phyloP scores from a whole-genome alignment of 2,888 invertebrate genomes.

The Drosophila merina region DNA sequence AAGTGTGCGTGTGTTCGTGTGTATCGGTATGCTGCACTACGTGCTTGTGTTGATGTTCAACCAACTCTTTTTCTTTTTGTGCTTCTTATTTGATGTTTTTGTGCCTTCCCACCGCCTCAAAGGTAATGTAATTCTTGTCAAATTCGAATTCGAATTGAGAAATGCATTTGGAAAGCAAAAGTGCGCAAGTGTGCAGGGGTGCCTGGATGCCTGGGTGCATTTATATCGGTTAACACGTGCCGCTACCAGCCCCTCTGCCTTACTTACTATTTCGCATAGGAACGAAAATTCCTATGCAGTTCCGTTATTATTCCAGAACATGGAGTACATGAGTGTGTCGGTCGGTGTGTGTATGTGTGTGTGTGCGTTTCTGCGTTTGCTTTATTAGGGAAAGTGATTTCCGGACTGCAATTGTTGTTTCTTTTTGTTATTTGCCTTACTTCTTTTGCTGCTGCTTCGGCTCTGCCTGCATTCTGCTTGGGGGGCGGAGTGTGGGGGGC shows the following conservation, averaged over 20 bases:
- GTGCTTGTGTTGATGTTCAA: conserved; percentile 28
- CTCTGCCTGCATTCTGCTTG: conserved; percentile 1
- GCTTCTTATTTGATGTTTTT: background rate
- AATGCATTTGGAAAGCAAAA: conserved; percentile 8
- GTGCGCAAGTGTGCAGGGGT: conserved; percentile 9
- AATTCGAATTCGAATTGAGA: conserved; percentile 9
- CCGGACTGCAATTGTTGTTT: conserved; percentile 52
- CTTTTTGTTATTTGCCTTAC: conserved; percentile 19
- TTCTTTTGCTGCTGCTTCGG: background rate
- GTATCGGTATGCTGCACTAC: conserved; percentile 29
- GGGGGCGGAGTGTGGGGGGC: background rate
- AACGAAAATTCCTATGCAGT: conserved; percentile 25
- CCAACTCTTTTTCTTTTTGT: conserved; percentile 6
- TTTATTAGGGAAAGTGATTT: conserved; percentile 62
- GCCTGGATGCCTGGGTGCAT: conserved; percentile 23
- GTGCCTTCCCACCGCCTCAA: background rate
- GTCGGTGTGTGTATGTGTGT: conserved; percentile 15
- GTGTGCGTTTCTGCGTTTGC: conserved; percentile 51
- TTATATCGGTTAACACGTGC: conserved; percentile 56
- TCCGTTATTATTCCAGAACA: conserved; percentile 66
- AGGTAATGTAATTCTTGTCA: conserved; percentile 31
- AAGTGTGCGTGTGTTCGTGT: conserved; percentile 48
- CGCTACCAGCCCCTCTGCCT: conserved; percentile 5
- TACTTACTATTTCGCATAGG: background rate
- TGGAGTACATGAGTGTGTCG: conserved; percentile 38